Evolutionary conservation across 2,113 vertebrate genomes (phyloP).

Genomic region (Cisticola juncidis): DNA sequence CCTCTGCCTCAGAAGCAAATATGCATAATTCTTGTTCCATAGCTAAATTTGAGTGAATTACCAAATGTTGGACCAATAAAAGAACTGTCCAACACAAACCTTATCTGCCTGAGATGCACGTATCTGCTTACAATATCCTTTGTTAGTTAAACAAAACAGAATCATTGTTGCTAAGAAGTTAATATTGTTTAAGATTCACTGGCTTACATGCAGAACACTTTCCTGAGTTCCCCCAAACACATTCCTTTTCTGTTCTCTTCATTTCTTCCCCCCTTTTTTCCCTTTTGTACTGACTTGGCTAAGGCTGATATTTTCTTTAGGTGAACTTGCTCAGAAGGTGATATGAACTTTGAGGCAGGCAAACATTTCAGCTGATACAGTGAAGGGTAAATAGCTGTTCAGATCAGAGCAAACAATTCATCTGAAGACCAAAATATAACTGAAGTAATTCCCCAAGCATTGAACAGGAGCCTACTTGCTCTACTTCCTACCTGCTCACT

Average conservation of each 20-base stretch:
- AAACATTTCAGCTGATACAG: neutral
- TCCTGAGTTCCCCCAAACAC: slow-evolving; percentile 5
- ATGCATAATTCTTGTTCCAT: slow-evolving; percentile 15
- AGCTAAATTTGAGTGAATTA: slow-evolving; percentile 46
- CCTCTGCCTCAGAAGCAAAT: slow-evolving; percentile 9
- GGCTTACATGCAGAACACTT: neutral
- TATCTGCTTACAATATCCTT: slow-evolving; percentile 59
- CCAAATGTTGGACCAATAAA: slow-evolving; percentile 26
- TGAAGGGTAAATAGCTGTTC: neutral
- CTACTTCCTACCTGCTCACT: neutral
- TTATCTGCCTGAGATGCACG: slow-evolving; percentile 29
- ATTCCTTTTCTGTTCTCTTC: neutral
- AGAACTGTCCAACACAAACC: slow-evolving; percentile 34
- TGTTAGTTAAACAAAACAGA: slow-evolving; percentile 65
- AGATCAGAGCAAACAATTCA: neutral
- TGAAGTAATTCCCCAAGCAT: neutral
- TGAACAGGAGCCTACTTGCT: neutral
- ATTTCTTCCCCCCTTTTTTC: neutral
- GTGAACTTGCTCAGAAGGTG: neutral
- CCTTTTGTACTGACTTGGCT: neutral
- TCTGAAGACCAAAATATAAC: neutral
- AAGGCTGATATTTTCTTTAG: neutral
- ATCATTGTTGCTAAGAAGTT: slow-evolving; percentile 63
- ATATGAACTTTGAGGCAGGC: neutral
- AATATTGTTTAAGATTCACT: slow-evolving; percentile 57